A percentile compares a stretch with the other conserved stretches of the same genome.
Evolutionary conservation across 2,888 invertebrate species (phyloP).

Genomic region (Cheilosia variabilis): DNA sequence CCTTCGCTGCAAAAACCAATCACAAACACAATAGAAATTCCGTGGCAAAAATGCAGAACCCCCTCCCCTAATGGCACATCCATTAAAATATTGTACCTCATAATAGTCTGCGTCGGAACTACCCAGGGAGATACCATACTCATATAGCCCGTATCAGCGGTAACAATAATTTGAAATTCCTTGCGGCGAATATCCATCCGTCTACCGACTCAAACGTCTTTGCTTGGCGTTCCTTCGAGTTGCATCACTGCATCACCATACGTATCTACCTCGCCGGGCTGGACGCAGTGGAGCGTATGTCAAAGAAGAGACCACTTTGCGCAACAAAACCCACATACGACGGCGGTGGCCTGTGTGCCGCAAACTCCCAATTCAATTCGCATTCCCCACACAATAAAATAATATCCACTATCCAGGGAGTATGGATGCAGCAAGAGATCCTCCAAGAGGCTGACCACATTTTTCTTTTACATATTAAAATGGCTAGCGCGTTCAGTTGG

Average conservation of each 20-base stretch:
- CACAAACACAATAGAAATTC: constrained; percentile 17
- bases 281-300: constrained; percentile 20
- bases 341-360: constrained; percentile 64
- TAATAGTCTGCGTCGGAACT: constrained; percentile 13
- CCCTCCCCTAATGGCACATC: not conserved
- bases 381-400: constrained; percentile 69
- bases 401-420: constrained; percentile 56
- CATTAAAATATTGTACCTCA: constrained; percentile 1
- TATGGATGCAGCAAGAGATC: not conserved
- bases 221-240: constrained; percentile 4
- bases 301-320: constrained; percentile 51
- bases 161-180: constrained; percentile 70
- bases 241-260: constrained; percentile 4
- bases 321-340: constrained; percentile 67
- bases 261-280: not conserved
- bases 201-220: constrained; percentile 38
- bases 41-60: not conserved
- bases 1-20: not conserved
- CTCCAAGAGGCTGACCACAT: constrained; percentile 37
- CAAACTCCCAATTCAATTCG: constrained; percentile 68
- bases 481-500: constrained; percentile 17
- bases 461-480: constrained; percentile 31
- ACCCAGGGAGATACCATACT: constrained; percentile 26
- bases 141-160: constrained; percentile 57
- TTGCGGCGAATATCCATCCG: constrained; percentile 64